phyloP scores from a whole-genome alignment of 2,888 invertebrate genomes.

The Drosophila prolongata region DNA sequence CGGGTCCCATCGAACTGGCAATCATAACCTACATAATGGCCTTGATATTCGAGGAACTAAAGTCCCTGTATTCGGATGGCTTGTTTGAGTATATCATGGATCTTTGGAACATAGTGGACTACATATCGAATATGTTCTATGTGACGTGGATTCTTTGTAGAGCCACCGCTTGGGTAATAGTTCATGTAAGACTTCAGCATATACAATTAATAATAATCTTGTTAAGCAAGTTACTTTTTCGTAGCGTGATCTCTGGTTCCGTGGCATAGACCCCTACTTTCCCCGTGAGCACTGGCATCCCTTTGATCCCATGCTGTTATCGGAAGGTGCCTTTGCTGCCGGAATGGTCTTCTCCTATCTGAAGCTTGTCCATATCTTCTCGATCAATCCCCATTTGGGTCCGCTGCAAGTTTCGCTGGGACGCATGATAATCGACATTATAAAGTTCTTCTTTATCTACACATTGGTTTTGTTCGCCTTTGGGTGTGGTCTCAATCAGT shows the following conservation, averaged over 20 bases:
- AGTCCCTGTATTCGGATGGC: conserved; percentile 95
- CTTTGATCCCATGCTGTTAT: conserved; percentile 97
- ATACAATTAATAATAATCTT: accelerated
- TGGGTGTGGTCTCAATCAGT: conserved; percentile 97
- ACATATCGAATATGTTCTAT: conserved; percentile 98
- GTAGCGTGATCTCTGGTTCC: conserved; percentile 88
- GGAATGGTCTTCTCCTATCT: conserved; percentile 98
- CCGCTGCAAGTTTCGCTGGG: conserved; percentile 96
- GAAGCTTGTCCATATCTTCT: conserved; percentile 98
- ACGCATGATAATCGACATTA: conserved; percentile 96
- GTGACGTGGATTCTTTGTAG: conserved; percentile 96
- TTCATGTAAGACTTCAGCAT: conserved; percentile 89
- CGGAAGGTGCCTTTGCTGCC: conserved; percentile 96
- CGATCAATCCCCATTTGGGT: conserved; percentile 97
- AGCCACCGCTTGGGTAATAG: conserved; percentile 93
- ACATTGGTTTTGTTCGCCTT: conserved; percentile 96
- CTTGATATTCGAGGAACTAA: conserved; percentile 96
- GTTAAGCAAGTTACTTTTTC: background rate
- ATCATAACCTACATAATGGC: conserved; percentile 97
- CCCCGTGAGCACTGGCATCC: conserved; percentile 96
- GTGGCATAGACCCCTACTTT: conserved; percentile 91
- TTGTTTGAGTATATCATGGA: conserved; percentile 96
- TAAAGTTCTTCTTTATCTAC: conserved; percentile 98
- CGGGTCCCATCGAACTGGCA: conserved; percentile 92
- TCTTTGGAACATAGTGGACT: conserved; percentile 99